These are phyloP conservation scores for Coregonus ussuriensis DNA, from an alignment of 2,797 vertebrate genomes.

Conservation along the genomic window DNA sequence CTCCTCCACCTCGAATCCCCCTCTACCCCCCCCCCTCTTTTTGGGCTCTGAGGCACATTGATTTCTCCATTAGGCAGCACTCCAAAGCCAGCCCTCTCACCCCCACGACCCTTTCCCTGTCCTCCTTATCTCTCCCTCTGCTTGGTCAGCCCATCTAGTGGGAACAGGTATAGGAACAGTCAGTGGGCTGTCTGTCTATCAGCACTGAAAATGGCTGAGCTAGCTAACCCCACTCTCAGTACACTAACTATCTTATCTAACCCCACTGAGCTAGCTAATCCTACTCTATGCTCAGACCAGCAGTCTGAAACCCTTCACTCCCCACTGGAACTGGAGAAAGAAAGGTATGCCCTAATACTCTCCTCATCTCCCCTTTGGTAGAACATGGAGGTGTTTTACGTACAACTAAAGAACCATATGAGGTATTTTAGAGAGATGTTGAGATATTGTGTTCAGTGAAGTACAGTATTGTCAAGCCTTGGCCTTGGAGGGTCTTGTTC, in stretches of 20 bases:
- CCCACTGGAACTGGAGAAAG: background rate
- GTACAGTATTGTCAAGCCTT: background rate
- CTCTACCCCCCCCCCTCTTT: constrained; percentile 13
- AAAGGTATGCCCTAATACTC: background rate
- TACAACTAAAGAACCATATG: background rate
- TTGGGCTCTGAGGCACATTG: constrained; percentile 52
- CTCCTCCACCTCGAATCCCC: constrained; percentile 7
- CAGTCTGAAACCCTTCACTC: background rate
- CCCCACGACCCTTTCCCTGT: constrained; percentile 18
- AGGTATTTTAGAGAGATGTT: background rate
- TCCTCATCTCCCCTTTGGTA: background rate
- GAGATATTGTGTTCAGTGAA: background rate
- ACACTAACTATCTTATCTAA: background rate
- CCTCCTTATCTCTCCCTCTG: constrained; percentile 16
- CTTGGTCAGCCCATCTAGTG: constrained; percentile 20
- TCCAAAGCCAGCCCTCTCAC: constrained; percentile 41
- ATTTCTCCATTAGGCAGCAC: constrained; percentile 64
- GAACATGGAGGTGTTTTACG: background rate
- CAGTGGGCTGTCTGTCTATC: background rate
- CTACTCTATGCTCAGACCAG: background rate
- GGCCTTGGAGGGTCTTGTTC: background rate
- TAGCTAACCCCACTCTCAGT: background rate
- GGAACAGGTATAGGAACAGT: background rate
- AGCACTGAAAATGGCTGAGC: background rate
- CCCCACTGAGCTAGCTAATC: background rate